These are phyloP conservation scores for Lamprotornis superbus DNA, from an alignment of 2,113 vertebrate genomes.

Conservation along the genomic window DNA sequence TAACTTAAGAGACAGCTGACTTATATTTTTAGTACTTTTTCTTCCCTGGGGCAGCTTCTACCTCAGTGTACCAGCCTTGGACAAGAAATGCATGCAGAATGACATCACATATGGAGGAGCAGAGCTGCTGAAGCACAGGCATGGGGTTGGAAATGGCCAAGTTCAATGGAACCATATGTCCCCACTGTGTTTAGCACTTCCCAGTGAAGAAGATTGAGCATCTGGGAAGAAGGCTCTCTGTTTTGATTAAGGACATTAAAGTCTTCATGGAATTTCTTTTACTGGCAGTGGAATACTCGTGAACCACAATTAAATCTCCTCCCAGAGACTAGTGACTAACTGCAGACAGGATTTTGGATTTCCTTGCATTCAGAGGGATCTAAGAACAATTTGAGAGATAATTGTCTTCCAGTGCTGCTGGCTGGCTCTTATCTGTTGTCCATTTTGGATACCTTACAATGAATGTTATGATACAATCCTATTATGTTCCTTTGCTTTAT, in stretches of 20 bases:
- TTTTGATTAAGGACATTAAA: neutral
- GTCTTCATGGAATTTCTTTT: neutral
- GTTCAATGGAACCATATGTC: slow-evolving; percentile 42
- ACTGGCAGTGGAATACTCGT: neutral
- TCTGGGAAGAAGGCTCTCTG: neutral
- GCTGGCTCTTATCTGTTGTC: neutral
- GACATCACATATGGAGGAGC: slow-evolving; percentile 27
- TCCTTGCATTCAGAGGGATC: neutral
- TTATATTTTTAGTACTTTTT: slow-evolving; percentile 44
- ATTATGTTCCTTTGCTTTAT: neutral
- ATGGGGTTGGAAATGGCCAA: neutral
- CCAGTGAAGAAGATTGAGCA: slow-evolving; percentile 11
- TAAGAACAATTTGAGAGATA: neutral
- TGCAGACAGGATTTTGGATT: neutral
- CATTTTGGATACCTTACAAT: neutral
- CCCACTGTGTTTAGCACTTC: neutral
- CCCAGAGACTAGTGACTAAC: neutral
- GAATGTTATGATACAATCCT: neutral
- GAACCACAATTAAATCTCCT: neutral
- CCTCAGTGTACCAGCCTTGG: slow-evolving; percentile 45
- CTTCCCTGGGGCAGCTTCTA: neutral
- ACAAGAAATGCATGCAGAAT: slow-evolving; percentile 14
- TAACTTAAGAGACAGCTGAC: slow-evolving; percentile 34
- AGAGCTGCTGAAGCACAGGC: slow-evolving; percentile 6
- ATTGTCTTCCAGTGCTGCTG: neutral